These are phyloP conservation scores for Drosophila micromelanica DNA, from an alignment of 1,140 invertebrate species.

Conservation along the genomic window DNA sequence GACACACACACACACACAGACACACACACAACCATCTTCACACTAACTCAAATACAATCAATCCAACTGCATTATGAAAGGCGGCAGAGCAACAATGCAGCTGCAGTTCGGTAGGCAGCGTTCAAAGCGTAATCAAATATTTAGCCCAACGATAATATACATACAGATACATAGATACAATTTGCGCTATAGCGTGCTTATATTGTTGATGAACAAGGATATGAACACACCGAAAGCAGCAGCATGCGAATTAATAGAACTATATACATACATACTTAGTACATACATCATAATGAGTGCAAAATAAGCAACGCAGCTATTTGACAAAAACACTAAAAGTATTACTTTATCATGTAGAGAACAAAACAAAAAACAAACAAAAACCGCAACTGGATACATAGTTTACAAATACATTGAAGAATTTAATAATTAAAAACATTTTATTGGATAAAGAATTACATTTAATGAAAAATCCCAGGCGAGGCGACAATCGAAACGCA, in stretches of 20 bases:
- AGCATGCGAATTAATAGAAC: conserved; percentile 75
- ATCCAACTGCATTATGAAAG: conserved; percentile 42
- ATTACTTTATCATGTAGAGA: conserved; percentile 78
- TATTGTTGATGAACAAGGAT: conserved; percentile 61
- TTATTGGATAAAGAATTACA: conserved; percentile 38
- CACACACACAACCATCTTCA: conserved; percentile 7
- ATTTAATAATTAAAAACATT: conserved; percentile 54
- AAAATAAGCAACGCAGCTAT: conserved; percentile 51
- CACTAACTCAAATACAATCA: conserved; percentile 25
- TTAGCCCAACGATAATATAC: conserved; percentile 80
- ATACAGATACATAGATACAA: conserved; percentile 53
- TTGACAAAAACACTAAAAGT: conserved; percentile 63
- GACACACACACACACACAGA: conserved; percentile 15
- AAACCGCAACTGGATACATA: conserved; percentile 41
- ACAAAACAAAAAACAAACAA: conserved; percentile 18
- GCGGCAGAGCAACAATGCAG: conserved; percentile 13
- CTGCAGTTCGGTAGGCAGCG: conserved; percentile 37
- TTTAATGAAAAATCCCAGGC: conserved; percentile 17
- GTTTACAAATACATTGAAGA: conserved; percentile 54
- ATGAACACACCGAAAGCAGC: conserved; percentile 67
- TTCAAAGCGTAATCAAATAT: conserved; percentile 76
- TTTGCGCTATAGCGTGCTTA: conserved; percentile 68
- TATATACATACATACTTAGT: conserved; percentile 47
- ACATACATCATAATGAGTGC: conserved; percentile 34
- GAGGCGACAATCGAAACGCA: conserved; percentile 13